Evolutionary conservation across 2,888 invertebrate species (phyloP).

Genomic region (Quadroppia sp.): DNA sequence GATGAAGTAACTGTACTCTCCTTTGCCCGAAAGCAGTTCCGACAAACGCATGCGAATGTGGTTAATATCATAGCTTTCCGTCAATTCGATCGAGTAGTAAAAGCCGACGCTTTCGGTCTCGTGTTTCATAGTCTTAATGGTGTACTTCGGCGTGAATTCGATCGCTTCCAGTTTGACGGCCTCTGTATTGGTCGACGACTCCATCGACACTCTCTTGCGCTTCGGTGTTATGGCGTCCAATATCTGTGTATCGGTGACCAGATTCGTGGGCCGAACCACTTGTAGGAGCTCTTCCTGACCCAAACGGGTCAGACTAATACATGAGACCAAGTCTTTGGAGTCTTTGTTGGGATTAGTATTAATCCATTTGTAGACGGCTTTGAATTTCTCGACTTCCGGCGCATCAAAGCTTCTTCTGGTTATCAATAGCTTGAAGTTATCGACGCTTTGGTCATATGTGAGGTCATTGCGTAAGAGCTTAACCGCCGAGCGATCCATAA

Average conservation of each 20-base stretch:
- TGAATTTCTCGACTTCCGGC: constrained; percentile 27
- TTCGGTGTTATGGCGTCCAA: constrained; percentile 23
- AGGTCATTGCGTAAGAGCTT: constrained; percentile 9
- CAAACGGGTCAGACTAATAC: background rate
- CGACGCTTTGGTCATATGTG: background rate
- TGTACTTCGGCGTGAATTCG: constrained; percentile 19
- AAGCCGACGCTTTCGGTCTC: constrained; percentile 17
- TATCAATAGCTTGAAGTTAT: constrained; percentile 20
- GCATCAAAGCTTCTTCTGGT: constrained; percentile 9
- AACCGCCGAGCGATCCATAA: constrained; percentile 20
- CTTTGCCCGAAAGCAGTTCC: constrained; percentile 17
- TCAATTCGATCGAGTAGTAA: constrained; percentile 5
- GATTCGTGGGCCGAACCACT: constrained; percentile 25
- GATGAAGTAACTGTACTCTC: constrained; percentile 19
- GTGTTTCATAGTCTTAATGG: constrained; percentile 34
- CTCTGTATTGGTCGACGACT: constrained; percentile 24
- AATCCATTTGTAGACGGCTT: constrained; percentile 31
- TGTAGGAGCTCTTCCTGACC: constrained; percentile 26
- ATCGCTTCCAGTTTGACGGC: constrained; percentile 25
- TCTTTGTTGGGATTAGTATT: constrained; percentile 18
- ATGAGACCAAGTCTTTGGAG: constrained; percentile 16
- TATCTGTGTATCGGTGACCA: constrained; percentile 12
- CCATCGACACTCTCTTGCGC: constrained; percentile 22
- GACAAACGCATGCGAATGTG: background rate
- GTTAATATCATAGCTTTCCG: background rate